phyloP scores from a whole-genome alignment of 2,888 invertebrate genomes.

The Strigamia transsilvanica region DNA sequence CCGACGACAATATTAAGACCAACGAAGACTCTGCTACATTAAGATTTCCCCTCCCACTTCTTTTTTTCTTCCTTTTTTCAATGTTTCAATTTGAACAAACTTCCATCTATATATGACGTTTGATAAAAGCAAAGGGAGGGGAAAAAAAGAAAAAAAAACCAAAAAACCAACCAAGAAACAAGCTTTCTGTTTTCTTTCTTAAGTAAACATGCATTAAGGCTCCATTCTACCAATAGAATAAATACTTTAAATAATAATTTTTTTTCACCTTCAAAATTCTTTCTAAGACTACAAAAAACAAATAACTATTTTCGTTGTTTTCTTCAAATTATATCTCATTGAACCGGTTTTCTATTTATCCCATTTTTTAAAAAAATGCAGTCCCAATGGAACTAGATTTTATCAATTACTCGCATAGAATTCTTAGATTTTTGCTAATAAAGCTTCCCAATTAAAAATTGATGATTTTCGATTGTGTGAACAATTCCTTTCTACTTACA shows the following conservation, averaged over 20 bases:
- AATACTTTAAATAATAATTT: not conserved
- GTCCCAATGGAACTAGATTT: too few species aligned
- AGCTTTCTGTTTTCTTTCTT: not conserved
- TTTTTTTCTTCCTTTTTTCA: conserved; percentile 1
- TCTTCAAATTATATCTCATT: too few species aligned
- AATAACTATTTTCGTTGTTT: not conserved
- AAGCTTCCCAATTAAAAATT: too few species aligned
- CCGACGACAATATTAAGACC: conserved; percentile 42
- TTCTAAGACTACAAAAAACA: not conserved
- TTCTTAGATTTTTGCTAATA: too few species aligned
- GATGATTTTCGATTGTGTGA: too few species aligned
- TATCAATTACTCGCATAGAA: too few species aligned
- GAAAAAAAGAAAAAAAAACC: not conserved
- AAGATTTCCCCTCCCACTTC: conserved; percentile 14
- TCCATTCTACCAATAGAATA: not conserved
- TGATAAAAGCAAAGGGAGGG: not conserved
- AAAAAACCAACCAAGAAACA: conserved; percentile 16
- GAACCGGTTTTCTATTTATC: too few species aligned
- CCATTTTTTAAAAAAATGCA: too few species aligned
- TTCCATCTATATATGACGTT: conserved; percentile 22
- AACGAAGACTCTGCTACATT: conserved; percentile 35
- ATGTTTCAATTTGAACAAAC: conserved; percentile 42
- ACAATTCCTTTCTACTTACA: too few species aligned
- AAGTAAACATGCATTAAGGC: conserved; percentile 17
- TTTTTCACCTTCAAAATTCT: not conserved